A percentile compares a stretch with the other conserved stretches of the same genome.
phyloP scores from a whole-genome alignment of 2,113 vertebrate genomes.

The Phrynosoma platyrhinos region DNA sequence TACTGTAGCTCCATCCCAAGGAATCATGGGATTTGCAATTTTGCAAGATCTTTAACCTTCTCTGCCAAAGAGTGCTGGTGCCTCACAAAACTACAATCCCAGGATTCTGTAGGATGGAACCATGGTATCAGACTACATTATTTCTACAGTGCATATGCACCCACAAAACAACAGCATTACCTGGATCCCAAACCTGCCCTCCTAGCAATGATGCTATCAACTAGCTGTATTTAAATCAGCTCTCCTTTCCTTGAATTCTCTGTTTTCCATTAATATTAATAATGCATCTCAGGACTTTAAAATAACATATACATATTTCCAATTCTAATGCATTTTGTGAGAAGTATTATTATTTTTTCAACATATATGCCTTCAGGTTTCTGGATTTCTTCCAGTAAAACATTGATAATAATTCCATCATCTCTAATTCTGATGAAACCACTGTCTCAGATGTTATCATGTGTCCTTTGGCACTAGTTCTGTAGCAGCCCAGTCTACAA shows the following conservation, averaged over 20 bases:
- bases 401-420: not conserved
- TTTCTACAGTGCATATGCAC: no score
- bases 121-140: no score
- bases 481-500: not conserved
- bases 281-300: not conserved
- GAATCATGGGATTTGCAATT: no score
- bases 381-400: not conserved
- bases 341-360: not conserved
- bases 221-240: not conserved
- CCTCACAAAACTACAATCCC: no score
- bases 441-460: rapidly evolving
- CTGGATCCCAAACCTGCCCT: not conserved
- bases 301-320: not conserved
- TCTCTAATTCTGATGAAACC: not conserved
- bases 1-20: no score
- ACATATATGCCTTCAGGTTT: rapidly evolving
- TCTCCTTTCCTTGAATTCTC: not conserved
- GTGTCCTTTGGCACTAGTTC: not conserved
- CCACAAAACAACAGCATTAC: not conserved
- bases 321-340: not conserved
- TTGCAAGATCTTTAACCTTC: no score
- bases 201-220: not conserved
- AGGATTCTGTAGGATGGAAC: no score
- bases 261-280: not conserved
- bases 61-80: no score